phyloP scores from a whole-genome alignment of 1,140 invertebrate genomes.

The Sinella curviseta region DNA sequence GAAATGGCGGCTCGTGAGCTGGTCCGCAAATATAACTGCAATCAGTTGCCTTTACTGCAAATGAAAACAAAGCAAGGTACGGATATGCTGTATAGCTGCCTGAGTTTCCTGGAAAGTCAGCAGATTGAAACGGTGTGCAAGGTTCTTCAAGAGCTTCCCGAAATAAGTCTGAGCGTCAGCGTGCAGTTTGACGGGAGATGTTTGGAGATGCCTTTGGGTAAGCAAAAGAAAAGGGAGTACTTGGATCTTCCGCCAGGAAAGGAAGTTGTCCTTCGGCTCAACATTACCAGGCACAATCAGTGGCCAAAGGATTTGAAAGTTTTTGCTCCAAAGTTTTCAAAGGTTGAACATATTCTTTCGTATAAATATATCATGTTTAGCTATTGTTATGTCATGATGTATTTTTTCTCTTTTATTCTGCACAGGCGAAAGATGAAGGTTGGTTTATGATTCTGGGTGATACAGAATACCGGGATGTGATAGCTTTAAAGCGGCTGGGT shows the following conservation, averaged over 20 bases:
- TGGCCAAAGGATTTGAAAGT: conserved; percentile 43
- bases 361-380: conserved; percentile 1
- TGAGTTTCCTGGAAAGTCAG: conserved; percentile 56
- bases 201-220: conserved; percentile 25
- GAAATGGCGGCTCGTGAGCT: conserved; percentile 57
- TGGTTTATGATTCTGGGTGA: conserved; percentile 89
- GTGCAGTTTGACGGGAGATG: conserved; percentile 52
- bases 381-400: neutral
- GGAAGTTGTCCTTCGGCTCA: conserved; percentile 42
- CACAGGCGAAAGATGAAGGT: conserved; percentile 83
- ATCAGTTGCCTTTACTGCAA: conserved; percentile 58
- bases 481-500: conserved; percentile 78
- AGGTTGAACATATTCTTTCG: conserved; percentile 31
- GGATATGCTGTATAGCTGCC: conserved; percentile 57
- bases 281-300: conserved; percentile 51
- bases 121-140: conserved; percentile 61
- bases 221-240: conserved; percentile 23
- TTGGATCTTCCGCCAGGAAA: conserved; percentile 43
- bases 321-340: conserved; percentile 45
- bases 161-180: conserved; percentile 61
- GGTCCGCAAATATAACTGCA: conserved; percentile 25
- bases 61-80: conserved; percentile 56
- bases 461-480: conserved; percentile 69
- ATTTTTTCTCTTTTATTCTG: conserved; percentile 42
- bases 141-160: conserved; percentile 66